Conservation (phyloP, 1,140 invertebrate species). For the Chrysopa pallens region DNA sequence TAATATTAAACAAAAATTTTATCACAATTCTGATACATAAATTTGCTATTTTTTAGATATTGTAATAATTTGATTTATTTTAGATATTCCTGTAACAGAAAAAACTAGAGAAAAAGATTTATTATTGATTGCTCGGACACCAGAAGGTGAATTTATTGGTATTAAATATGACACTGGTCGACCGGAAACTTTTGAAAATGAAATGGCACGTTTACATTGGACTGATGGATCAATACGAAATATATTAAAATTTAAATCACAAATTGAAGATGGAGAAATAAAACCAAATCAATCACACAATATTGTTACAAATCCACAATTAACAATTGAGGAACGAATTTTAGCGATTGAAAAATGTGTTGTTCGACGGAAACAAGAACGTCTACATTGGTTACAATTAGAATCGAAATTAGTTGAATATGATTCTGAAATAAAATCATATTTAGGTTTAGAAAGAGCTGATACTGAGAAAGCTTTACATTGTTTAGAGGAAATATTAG, state of each 20-base stretch:
- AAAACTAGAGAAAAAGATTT: too few relatives aligned
- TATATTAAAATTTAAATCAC: slow-evolving; percentile 32
- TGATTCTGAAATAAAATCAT: slow-evolving; percentile 14
- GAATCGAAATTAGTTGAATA: slow-evolving; percentile 14
- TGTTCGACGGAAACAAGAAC: slow-evolving; percentile 11
- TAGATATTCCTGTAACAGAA: too few relatives aligned
- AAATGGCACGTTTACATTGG: slow-evolving; percentile 36
- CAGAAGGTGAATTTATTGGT: slow-evolving; percentile 8
- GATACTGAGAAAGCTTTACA: slow-evolving; percentile 22
- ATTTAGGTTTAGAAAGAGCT: slow-evolving; percentile 19
- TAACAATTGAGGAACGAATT: slow-evolving; percentile 11
- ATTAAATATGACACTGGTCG: slow-evolving; percentile 4
- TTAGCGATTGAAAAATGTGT: slow-evolving; percentile 20
- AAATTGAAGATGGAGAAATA: slow-evolving; percentile 21
- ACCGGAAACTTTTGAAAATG: slow-evolving; percentile 12
- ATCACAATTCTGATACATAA: too few relatives aligned
- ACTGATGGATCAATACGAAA: slow-evolving; percentile 34
- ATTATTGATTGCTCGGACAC: slow-evolving; percentile 9
- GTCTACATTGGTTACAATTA: slow-evolving; percentile 10
- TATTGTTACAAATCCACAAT: slow-evolving; percentile 3
- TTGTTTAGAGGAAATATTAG: slow-evolving; percentile 36
- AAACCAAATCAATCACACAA: not conserved
- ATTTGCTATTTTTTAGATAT: too few relatives aligned
- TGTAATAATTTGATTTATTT: too few relatives aligned
- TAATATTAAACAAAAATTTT: too few relatives aligned